Evolutionary conservation across 2,113 vertebrate species (phyloP), one percentile per base, ranked within the genome.

Genomic region (Peucedramus taeniatus): DNA sequence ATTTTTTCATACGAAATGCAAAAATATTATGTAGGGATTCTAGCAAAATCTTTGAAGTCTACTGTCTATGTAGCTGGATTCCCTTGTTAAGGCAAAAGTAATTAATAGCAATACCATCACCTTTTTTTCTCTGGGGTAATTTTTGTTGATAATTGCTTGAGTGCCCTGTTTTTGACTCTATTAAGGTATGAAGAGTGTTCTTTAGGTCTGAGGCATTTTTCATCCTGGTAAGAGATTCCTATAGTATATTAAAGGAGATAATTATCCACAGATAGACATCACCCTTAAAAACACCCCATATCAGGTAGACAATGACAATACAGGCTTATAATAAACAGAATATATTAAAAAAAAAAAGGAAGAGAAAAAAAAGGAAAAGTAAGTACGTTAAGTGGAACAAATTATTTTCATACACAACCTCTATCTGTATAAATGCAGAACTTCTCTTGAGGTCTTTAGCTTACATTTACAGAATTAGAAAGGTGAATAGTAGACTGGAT

Each of bases 1-100:
- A n/a, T n/a, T 98, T 93, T 95, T 83, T 56, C 19, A 97, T 97
- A 96, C 96, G 94, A 98, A 98, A 98, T 98, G 97, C 98, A 98
- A 97, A 97, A 96, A 57, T 95, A 96, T 91, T 96, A 94, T 50
- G 40, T 93, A 94, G 60, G 83, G 87, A 93, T 98, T 97, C 57
- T 72, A 88, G 74, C 68, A 96, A 94, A 94, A 93, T 94, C 81
- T 96, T 94, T 79, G 53, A 93, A 93, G 44, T 33, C 81, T 31
- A 13, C 27, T 53, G 7, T n/a, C 39, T 51, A 3, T 53, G 40
- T 65, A 79, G 31, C 54, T 54, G 28, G 84, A 70, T 83, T 88
- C 33, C 15, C 24, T 61, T 96, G 94, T 85, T 80, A 82, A 85
- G 44, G 30, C 18, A 90, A 88, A 94, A 92, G 33, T 68, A 89